These are phyloP conservation scores for Eciton burchellii DNA, from an alignment of 1,140 invertebrate genomes.

Conservation along the genomic window DNA sequence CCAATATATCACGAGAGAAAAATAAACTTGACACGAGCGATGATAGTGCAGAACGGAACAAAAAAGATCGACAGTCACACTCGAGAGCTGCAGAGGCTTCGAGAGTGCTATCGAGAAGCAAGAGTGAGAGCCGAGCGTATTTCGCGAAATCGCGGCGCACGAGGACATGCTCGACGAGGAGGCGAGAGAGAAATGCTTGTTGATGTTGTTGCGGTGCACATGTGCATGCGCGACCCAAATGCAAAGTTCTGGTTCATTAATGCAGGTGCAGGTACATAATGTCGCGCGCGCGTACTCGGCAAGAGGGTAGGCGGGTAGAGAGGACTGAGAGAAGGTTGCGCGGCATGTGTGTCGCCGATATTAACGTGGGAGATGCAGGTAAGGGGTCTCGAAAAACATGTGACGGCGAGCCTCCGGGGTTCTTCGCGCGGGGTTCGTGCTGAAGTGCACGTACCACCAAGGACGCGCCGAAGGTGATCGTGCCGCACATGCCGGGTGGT, in stretches of 20 bases:
- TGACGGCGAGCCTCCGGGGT: conserved; percentile 72
- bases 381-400: conserved; percentile 71
- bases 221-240: conserved; percentile 58
- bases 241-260: conserved; percentile 74
- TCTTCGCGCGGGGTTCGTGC: conserved; percentile 43
- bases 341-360: conserved; percentile 75
- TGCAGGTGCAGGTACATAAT: conserved; percentile 77
- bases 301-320: no score
- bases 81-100: no score
- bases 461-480: conserved; percentile 67
- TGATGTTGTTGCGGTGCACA: no score
- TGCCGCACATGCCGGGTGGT: conserved; percentile 64
- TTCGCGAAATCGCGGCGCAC: no score
- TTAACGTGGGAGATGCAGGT: conserved; percentile 69
- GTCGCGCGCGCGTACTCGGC: conserved; percentile 8
- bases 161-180: no score
- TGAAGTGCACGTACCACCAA: conserved; percentile 71
- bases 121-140: no score
- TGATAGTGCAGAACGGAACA: not conserved
- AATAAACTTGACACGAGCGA: not conserved
- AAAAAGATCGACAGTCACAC: no score
- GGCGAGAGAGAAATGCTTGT: not conserved
- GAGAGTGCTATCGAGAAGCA: no score
- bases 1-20: not conserved
- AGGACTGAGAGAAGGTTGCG: conserved; percentile 29